A percentile compares a stretch with the other conserved stretches of the same genome.
These are phyloP conservation scores for Cephalopholis sonnerati DNA, from an alignment of 2,113 vertebrate genomes.

Conservation along the genomic window DNA sequence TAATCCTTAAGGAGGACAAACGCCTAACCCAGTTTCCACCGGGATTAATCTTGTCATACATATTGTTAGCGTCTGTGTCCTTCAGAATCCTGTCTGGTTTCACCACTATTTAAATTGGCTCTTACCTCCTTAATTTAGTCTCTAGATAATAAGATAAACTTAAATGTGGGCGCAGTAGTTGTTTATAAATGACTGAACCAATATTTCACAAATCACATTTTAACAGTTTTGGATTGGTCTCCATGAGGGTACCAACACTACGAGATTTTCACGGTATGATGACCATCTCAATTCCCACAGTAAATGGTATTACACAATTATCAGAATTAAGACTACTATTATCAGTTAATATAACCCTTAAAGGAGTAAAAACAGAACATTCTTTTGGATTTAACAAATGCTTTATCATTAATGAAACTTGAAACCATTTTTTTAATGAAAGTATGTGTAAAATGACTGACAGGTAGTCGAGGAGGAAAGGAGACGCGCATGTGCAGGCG, in stretches of 20 bases:
- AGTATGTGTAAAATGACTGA: no score
- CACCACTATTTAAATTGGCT: constrained; percentile 11
- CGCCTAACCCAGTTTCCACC: constrained; percentile 56
- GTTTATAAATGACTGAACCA: constrained; percentile 11
- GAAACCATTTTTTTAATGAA: no score
- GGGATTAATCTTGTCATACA: constrained; percentile 65
- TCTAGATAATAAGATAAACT: constrained; percentile 13
- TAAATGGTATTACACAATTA: no score
- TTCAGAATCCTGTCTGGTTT: constrained; percentile 33
- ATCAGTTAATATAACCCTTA: no score
- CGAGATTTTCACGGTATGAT: no score
- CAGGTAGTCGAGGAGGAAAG: no score
- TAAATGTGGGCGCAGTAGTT: not conserved
- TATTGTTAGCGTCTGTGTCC: constrained; percentile 46
- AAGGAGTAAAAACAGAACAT: no score
- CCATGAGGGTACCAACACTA: not conserved
- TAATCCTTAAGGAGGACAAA: constrained; percentile 60
- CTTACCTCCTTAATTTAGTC: constrained; percentile 13
- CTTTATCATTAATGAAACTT: no score
- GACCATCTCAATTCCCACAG: no score
- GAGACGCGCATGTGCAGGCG: no score
- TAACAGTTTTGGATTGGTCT: not conserved
- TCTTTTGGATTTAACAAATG: no score
- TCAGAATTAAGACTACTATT: no score
- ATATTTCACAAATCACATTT: not conserved